These are phyloP conservation scores for Eolophus roseicapilla DNA, from an alignment of 2,113 vertebrate species.

Conservation along the genomic window DNA sequence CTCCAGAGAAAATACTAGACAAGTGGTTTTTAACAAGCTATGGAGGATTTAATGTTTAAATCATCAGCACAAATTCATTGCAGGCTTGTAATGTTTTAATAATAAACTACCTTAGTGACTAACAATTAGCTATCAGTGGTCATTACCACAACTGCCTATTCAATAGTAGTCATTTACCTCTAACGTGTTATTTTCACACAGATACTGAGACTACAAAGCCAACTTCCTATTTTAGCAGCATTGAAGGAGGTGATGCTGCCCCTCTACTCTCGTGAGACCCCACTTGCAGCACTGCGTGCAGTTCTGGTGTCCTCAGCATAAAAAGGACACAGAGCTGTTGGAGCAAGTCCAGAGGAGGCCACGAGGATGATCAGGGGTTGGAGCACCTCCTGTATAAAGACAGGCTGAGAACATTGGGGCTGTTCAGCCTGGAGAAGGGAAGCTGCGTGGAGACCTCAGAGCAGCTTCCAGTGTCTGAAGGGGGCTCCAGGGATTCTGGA, in stretches of 20 bases:
- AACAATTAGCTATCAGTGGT: neutral
- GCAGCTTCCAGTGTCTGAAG: too few relatives aligned
- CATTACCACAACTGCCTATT: neutral
- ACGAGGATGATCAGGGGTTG: neutral
- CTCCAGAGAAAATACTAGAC: neutral
- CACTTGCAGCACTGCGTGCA: neutral
- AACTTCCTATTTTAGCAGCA: neutral
- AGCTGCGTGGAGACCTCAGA: too few relatives aligned
- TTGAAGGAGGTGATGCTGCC: neutral
- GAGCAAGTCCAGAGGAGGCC: neutral
- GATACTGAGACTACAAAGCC: neutral
- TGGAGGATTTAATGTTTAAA: neutral
- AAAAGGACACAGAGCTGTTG: neutral
- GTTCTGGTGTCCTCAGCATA: neutral
- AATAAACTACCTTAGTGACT: neutral
- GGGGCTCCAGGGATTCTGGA: too few relatives aligned
- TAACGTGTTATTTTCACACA: neutral
- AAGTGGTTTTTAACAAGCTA: neutral
- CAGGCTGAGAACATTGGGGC: too few relatives aligned
- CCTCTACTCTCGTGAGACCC: neutral
- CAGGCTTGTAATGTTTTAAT: neutral
- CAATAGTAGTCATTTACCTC: neutral
- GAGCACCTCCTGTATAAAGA: fast-evolving
- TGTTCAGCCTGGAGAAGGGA: too few relatives aligned
- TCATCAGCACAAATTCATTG: neutral